Evolutionary conservation across 2,113 vertebrate genomes (phyloP).

Genomic region (Gopherus flavomarginatus): DNA sequence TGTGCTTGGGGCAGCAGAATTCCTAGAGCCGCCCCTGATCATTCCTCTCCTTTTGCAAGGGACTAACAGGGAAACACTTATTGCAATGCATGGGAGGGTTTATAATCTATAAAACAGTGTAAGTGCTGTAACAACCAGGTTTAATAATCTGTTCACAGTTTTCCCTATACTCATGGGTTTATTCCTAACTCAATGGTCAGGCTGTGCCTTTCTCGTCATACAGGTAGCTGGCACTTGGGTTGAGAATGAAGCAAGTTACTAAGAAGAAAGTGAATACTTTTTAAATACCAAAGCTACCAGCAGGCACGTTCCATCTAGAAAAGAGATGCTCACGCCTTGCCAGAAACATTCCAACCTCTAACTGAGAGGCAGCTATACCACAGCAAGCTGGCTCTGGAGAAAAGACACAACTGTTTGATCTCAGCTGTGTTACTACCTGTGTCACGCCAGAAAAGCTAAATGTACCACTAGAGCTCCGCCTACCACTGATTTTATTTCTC

Average conservation of each 20-base stretch:
- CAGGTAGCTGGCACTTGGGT: neutral
- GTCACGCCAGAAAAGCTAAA: conserved; percentile 58
- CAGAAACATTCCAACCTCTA: conserved; percentile 41
- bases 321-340: conserved; percentile 35
- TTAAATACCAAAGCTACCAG: neutral
- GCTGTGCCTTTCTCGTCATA: neutral
- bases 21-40: neutral
- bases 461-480: conserved; percentile 47
- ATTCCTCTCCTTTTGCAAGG: neutral
- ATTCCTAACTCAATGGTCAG: neutral
- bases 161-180: neutral
- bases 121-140: neutral
- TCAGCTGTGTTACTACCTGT: conserved; percentile 70
- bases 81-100: neutral
- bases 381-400: conserved; percentile 65
- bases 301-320: conserved; percentile 18
- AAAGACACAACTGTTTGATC: conserved; percentile 50
- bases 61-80: neutral
- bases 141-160: conserved; percentile 8
- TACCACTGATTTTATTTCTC: conserved; percentile 60
- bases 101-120: neutral
- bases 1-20: too few species aligned
- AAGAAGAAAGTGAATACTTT: neutral
- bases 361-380: conserved; percentile 35
- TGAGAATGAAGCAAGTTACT: neutral